Percentiles rank a stretch among this genome's conserved stretches.
phyloP scores from a whole-genome alignment of 2,797 vertebrate genomes.

The Allobates femoralis region DNA sequence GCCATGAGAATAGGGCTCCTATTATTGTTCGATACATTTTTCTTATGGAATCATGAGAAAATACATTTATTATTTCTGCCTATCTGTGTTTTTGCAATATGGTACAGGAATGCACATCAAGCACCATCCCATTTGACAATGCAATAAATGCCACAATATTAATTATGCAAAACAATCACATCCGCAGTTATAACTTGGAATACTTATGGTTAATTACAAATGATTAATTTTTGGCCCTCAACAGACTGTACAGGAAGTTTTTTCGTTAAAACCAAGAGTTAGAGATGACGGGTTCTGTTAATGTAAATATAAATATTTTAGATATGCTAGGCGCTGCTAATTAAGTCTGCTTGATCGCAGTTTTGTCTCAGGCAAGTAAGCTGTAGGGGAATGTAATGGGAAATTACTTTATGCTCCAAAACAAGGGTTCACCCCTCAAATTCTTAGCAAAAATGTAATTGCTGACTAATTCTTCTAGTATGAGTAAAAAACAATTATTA shows the following conservation, averaged over 20 bases:
- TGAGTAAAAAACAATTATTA: background rate
- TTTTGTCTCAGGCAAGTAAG: background rate
- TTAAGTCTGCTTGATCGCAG: slow-evolving; percentile 37
- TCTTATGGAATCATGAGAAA: too few relatives aligned
- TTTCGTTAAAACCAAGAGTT: slow-evolving; percentile 12
- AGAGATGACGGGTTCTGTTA: background rate
- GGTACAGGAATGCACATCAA: background rate
- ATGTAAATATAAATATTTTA: slow-evolving; percentile 44
- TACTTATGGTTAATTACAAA: background rate
- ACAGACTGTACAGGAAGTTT: background rate
- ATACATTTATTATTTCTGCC: too few relatives aligned
- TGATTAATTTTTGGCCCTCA: background rate
- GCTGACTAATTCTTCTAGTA: background rate
- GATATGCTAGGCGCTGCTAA: background rate
- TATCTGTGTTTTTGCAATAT: too few relatives aligned
- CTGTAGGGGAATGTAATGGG: background rate
- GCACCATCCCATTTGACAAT: background rate
- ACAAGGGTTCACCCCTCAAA: background rate
- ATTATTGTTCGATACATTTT: too few relatives aligned
- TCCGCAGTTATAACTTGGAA: background rate
- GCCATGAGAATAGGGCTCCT: too few relatives aligned
- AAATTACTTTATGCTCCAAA: slow-evolving; percentile 23
- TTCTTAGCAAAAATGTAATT: slow-evolving; percentile 24
- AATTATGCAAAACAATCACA: background rate
- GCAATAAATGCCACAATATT: background rate